Percentiles rank a stretch among this genome's conserved stretches.
Conservation (phyloP, 2,113 vertebrate genomes). For the Microtus richardsoni region DNA sequence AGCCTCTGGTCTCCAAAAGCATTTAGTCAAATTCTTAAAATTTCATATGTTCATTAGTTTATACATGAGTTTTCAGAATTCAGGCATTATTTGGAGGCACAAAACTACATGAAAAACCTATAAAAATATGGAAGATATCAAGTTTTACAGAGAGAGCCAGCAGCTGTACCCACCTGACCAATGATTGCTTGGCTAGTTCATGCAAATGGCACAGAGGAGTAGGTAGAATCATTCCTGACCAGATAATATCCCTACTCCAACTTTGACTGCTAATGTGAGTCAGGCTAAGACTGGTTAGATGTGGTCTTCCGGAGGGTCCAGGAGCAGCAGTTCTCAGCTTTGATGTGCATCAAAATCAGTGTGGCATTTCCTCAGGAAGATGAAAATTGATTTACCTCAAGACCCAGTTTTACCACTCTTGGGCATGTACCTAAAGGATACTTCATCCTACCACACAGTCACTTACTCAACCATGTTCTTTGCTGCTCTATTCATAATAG, state of each 20-base stretch:
- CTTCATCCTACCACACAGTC: background rate
- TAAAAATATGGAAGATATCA: background rate
- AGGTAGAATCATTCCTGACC: too few relatives aligned
- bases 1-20: background rate
- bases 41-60: background rate
- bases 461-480: background rate
- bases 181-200: fast-evolving
- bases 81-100: background rate
- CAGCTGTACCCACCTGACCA: fast-evolving
- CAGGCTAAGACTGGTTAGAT: background rate
- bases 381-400: background rate
- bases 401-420: background rate
- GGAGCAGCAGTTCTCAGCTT: background rate
- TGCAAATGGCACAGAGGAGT: too few relatives aligned
- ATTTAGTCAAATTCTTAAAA: background rate
- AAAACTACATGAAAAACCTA: background rate
- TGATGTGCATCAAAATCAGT: background rate
- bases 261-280: background rate
- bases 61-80: background rate
- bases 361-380: background rate
- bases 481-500: background rate
- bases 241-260: fast-evolving
- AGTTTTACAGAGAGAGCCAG: background rate
- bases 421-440: background rate
- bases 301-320: background rate